Evolutionary conservation across 2,113 vertebrate genomes (phyloP).

Genomic region (Hippocampus comes): DNA sequence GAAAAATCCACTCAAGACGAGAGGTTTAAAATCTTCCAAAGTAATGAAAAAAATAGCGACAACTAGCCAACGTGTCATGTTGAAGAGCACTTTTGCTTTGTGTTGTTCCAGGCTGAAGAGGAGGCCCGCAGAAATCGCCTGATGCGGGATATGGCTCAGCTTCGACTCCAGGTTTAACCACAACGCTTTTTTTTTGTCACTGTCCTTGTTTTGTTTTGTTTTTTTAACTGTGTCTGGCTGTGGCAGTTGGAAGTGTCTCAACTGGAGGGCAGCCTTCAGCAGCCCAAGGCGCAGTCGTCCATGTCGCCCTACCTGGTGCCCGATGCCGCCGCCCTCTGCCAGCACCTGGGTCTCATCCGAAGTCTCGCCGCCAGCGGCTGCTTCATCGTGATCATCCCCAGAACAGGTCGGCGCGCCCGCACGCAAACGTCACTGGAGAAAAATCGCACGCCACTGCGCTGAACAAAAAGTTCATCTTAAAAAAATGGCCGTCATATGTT

Average conservation of each 20-base stretch:
- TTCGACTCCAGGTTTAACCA: conserved; percentile 84
- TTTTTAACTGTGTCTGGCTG: background rate
- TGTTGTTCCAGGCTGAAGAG: conserved; percentile 82
- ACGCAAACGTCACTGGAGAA: too few species aligned
- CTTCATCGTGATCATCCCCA: conserved; percentile 96
- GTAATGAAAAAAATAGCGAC: too few species aligned
- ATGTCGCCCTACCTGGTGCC: conserved; percentile 98
- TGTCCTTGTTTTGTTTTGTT: background rate
- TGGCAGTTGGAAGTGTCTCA: conserved; percentile 92
- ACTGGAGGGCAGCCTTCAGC: conserved; percentile 94
- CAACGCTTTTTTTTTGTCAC: background rate
- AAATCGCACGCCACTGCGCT: too few species aligned
- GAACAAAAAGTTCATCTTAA: too few species aligned
- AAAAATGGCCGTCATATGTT: too few species aligned
- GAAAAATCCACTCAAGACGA: background rate
- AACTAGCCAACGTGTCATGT: background rate
- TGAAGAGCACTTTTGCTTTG: background rate
- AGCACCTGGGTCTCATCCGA: conserved; percentile 83
- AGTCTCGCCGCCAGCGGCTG: conserved; percentile 88
- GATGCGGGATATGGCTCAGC: conserved; percentile 98
- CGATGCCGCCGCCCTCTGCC: conserved; percentile 89
- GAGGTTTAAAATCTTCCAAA: too few species aligned
- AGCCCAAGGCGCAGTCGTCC: conserved; percentile 90
- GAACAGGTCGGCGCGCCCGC: conserved; percentile 77
- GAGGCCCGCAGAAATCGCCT: conserved; percentile 92